Evolutionary conservation across 2,797 vertebrate genomes (phyloP).

Genomic region (Hozukius guyotensis): DNA sequence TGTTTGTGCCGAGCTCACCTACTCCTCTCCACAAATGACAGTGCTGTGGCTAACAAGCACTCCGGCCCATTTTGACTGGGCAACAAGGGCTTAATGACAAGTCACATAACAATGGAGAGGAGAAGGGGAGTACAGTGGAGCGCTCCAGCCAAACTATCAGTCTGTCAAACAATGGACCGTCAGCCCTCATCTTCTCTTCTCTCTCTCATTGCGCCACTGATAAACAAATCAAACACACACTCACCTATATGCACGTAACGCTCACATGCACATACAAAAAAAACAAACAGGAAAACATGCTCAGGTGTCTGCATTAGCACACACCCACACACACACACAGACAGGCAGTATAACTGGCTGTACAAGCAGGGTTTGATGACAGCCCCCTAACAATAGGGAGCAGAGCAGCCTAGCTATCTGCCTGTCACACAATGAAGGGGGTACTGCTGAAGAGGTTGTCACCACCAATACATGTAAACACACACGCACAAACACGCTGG

Average conservation of each 20-base stretch:
- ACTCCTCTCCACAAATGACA: conserved; percentile 69
- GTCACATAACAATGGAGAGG: conserved; percentile 77
- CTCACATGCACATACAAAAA: conserved; percentile 22
- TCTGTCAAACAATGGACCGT: conserved; percentile 71
- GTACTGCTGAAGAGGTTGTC: conserved; percentile 79
- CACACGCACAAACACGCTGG: conserved; percentile 54
- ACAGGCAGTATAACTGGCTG: conserved; percentile 67
- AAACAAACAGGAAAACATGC: conserved; percentile 24
- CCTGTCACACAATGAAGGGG: conserved; percentile 80
- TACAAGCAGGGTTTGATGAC: conserved; percentile 77
- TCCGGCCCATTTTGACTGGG: conserved; percentile 73
- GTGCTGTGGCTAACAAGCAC: conserved; percentile 72
- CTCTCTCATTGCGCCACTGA: conserved; percentile 38
- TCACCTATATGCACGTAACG: conserved; percentile 17
- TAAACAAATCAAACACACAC: conserved; percentile 56
- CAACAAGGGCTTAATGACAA: conserved; percentile 82
- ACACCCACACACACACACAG: conserved; percentile 33
- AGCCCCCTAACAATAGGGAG: conserved; percentile 79
- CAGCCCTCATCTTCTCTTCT: conserved; percentile 62
- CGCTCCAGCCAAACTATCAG: conserved; percentile 66
- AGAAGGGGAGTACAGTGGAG: conserved; percentile 65
- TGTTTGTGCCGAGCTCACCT: conserved; percentile 52
- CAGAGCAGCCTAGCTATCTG: conserved; percentile 78
- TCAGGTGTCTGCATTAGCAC: conserved; percentile 29
- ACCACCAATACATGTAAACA: conserved; percentile 78